Evolutionary conservation across 2,797 vertebrate genomes (phyloP).

Genomic region (Momotus momota): DNA sequence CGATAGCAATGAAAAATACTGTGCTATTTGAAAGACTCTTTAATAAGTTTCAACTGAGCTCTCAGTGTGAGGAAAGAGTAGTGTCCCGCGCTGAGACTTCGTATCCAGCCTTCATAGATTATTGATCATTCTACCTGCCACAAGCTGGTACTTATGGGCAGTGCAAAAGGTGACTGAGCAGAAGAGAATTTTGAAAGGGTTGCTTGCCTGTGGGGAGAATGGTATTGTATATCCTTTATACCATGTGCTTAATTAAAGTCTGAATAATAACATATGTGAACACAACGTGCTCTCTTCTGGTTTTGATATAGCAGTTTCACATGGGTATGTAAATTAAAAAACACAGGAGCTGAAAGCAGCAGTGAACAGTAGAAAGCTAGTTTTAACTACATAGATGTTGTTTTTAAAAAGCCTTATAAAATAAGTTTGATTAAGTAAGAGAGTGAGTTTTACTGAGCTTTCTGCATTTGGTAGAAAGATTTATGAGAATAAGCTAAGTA

Average conservation of each 20-base stretch:
- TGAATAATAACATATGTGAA: background rate
- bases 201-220: background rate
- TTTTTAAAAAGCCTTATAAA: slow-evolving; percentile 44
- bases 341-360: slow-evolving; percentile 13
- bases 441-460: slow-evolving; percentile 60
- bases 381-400: slow-evolving; percentile 22
- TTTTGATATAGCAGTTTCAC: slow-evolving; percentile 54
- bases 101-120: background rate
- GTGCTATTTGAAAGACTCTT: background rate
- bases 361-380: slow-evolving; percentile 28
- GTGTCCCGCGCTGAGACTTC: background rate
- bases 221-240: background rate
- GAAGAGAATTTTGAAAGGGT: background rate
- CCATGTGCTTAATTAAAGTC: slow-evolving; percentile 28
- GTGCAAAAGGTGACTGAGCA: background rate
- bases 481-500: slow-evolving; percentile 73
- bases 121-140: background rate
- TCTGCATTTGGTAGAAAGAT: slow-evolving; percentile 69
- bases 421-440: slow-evolving; percentile 69
- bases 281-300: slow-evolving; percentile 14
- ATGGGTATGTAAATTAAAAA: slow-evolving; percentile 52
- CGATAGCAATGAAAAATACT: background rate
- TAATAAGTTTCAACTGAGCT: background rate
- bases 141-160: background rate
- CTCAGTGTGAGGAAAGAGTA: background rate